These are phyloP conservation scores for Pollimyrus isidori DNA, from an alignment of 2,113 vertebrate genomes.

Conservation along the genomic window DNA sequence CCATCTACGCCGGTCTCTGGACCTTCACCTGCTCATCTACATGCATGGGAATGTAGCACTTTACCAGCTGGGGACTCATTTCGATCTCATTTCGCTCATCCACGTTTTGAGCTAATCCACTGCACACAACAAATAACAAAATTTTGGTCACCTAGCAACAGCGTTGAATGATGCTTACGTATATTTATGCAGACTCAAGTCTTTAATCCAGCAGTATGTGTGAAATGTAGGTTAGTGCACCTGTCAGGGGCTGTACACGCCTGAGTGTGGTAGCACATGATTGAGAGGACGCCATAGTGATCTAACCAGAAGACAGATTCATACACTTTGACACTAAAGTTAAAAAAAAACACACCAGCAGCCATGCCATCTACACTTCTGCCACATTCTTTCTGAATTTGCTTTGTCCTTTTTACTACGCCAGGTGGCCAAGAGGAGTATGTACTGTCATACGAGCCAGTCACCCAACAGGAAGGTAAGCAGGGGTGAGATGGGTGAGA, in stretches of 20 bases:
- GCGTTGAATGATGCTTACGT: not conserved
- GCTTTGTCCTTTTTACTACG: constrained; percentile 17
- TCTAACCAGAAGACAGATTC: not conserved
- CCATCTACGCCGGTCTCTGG: not conserved
- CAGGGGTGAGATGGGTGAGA: not conserved
- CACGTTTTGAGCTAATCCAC: not conserved
- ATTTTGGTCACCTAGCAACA: not conserved
- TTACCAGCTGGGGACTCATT: not conserved
- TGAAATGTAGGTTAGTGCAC: not conserved
- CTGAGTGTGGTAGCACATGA: not conserved
- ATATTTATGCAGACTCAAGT: not conserved
- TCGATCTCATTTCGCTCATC: not conserved
- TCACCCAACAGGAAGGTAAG: constrained; percentile 93
- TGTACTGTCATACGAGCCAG: constrained; percentile 89
- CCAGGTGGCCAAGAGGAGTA: constrained; percentile 94
- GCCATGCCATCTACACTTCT: not conserved
- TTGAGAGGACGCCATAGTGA: not conserved
- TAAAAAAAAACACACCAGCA: not conserved
- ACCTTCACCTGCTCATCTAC: not conserved
- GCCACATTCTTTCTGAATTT: not conserved
- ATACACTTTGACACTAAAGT: not conserved
- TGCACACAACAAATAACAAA: not conserved
- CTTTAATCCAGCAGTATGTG: not conserved
- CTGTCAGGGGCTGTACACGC: not conserved
- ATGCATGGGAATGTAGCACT: constrained; percentile 5